Conservation (phyloP, 1,140 invertebrate species). For the Aphidius ervi region DNA sequence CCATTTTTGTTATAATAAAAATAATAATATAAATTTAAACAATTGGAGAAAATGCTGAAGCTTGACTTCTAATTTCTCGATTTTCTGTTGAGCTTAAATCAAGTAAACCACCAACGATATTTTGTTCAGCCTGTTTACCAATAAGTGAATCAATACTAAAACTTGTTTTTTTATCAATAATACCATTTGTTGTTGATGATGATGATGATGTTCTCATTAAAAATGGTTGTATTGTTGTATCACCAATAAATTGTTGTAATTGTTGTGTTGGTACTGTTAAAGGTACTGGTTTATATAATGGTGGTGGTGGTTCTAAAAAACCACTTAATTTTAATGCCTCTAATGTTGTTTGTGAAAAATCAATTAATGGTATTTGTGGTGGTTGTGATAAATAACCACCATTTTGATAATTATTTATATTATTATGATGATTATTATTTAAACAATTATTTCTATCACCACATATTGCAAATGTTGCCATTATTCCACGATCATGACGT, state of each 20-base stretch:
- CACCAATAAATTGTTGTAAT: not conserved
- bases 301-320: conserved; percentile 32
- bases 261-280: conserved; percentile 7
- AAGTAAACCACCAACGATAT: conserved; percentile 36
- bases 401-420: conserved; percentile 20
- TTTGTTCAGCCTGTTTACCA: conserved; percentile 47
- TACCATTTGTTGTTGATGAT: conserved; percentile 17
- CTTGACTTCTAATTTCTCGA: conserved; percentile 49
- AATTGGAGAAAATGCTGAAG: conserved; percentile 51
- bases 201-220: conserved; percentile 8
- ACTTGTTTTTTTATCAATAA: conserved; percentile 45
- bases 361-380: conserved; percentile 48
- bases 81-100: conserved; percentile 49
- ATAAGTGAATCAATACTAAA: conserved; percentile 57
- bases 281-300: conserved; percentile 13
- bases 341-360: conserved; percentile 51
- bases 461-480: conserved; percentile 51
- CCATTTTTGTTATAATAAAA: no score
- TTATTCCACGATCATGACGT: conserved; percentile 47
- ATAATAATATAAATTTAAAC: conserved; percentile 32
- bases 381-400: conserved; percentile 48
- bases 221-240: conserved; percentile 6
- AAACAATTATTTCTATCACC: conserved; percentile 22
- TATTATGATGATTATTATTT: conserved; percentile 27
- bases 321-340: conserved; percentile 51